Evolutionary conservation across 2,888 invertebrate genomes (phyloP), one percentile per base, ranked within the genome.

Genomic region (Lagria hirta): DNA sequence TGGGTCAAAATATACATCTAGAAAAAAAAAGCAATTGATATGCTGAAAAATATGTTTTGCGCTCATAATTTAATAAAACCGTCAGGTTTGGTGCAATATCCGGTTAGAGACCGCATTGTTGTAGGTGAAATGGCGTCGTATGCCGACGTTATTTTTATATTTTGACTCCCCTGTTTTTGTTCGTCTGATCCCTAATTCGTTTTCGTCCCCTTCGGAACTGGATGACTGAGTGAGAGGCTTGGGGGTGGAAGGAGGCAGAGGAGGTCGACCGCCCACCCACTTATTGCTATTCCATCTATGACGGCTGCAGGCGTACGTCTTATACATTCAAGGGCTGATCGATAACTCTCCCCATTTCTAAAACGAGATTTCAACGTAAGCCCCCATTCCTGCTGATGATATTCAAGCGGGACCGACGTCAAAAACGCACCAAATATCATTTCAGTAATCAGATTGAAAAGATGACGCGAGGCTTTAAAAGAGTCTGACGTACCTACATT

Each of bases 221-320:
- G n/a, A n/a, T 41, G 37, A 11, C 13, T 4, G 37, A 14, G 10
- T 16, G 36, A 33, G n/a, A n/a, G 37, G 40, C 47, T n/a, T n/a
- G n/a, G n/a, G n/a, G 42, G 45, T 48, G 48, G 35, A 40, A 40
- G 36, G 23, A 28, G 33, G 40, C 45, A 36, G 43, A 32, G 32
- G 12, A 11, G 14, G 54, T 52, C 48, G 49, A 49, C 51, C 54
- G 57, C 55, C 66, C 67, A 67, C 68, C 67, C 67, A 67, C 67
- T 67, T 67, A 68, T 67, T 67, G 66, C 67, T 68, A 66, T 68
- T 67, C 68, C 67, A 67, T 68, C 66, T 67, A 68, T 66, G 38
- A n/a, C n/a, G 64, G 67, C 65, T 66, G 67, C 64, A 61, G 64
- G 60, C 65, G n/a, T n/a, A n/a, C n/a, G 61, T 64, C 64, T 64